phyloP scores from a whole-genome alignment of 2,113 vertebrate species.

The Pao palembangensis region DNA sequence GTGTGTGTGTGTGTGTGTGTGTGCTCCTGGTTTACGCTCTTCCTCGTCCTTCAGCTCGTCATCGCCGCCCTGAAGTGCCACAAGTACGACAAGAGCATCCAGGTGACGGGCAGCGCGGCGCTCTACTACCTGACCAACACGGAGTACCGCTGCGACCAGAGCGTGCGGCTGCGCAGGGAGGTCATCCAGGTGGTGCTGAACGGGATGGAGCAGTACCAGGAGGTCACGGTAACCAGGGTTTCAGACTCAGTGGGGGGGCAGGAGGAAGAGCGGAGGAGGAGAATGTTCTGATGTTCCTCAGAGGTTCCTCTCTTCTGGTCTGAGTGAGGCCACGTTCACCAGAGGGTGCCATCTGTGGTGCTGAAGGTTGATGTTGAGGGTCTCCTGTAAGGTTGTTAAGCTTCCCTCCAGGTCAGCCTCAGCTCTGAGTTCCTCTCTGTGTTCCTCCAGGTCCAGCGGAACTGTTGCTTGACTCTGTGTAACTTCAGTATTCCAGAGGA shows the following conservation, averaged over 20 bases:
- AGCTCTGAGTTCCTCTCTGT: not conserved
- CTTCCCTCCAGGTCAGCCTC: not conserved
- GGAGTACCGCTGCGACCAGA: slow-evolving; percentile 92
- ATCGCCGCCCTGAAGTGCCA: slow-evolving; percentile 93
- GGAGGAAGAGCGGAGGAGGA: too few relatives aligned
- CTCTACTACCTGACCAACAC: slow-evolving; percentile 97
- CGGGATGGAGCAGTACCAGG: slow-evolving; percentile 98
- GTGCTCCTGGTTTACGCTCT: too few relatives aligned
- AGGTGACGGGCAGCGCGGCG: slow-evolving; percentile 92
- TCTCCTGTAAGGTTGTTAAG: not conserved
- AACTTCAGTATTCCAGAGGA: slow-evolving; percentile 99
- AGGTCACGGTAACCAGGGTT: slow-evolving; percentile 77
- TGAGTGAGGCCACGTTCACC: too few relatives aligned
- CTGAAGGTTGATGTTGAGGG: too few relatives aligned
- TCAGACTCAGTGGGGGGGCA: too few relatives aligned
- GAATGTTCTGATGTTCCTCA: too few relatives aligned
- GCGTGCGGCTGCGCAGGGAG: slow-evolving; percentile 83
- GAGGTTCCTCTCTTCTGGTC: too few relatives aligned
- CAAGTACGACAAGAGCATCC: slow-evolving; percentile 95
- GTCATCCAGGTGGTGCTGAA: slow-evolving; percentile 96
- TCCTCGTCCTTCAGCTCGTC: slow-evolving; percentile 79
- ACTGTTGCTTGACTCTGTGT: slow-evolving; percentile 95
- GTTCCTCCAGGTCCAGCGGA: slow-evolving; percentile 86
- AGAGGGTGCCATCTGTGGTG: too few relatives aligned
- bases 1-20: too few relatives aligned